Evolutionary conservation across 35 echinoderm and acorn worm genomes (phyloP), one percentile per base, ranked within the genome.

Genomic region (Apostichopus californicus): DNA sequence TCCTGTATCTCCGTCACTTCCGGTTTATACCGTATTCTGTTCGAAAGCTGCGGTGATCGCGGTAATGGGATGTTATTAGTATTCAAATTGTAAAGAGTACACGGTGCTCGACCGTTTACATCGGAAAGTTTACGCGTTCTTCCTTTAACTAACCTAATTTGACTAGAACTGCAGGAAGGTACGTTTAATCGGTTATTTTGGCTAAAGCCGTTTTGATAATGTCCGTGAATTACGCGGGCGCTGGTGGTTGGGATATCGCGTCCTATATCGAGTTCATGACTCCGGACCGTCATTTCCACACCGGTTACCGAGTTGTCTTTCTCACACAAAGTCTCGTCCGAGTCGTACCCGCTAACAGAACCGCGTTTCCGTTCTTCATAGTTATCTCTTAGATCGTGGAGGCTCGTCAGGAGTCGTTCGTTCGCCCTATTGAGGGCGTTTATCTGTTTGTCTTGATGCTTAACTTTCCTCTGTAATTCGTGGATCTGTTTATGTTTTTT

Each of bases 341-440:
- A 83, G 59, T 78, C 60, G 57, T 78, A 75, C 9, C 90, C 89
- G 14, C 78, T 72, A 9, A 79, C 24, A n/a, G 92, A 86, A 3
- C 73, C 73, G 8, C 23, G 21, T 9, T 83, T 81, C 0, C 66
- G 14, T 13, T 70, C 80, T 18, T 91, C 92, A 0, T 57, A 78
- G 5, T 88, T 56, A 13, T 90, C 80, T 6, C 88, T 24, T 6
- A 77, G 53, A n/a, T 87, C 94, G 53, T 96, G 95, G 8, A 96
- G 78, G 78, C 95, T 96, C 59, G 70, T 73, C 9, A 96, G 15
- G 6, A 96, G 87, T 90, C 87, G 83, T 73, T 96, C 95, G 68
- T 96, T 96, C 2, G 93, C 95, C 26, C 81, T 65, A 55, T 96
- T 96, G n/a, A 96, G 83, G 53, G 95, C 95, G 84, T 94, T 83